phyloP scores from a whole-genome alignment of 2,888 invertebrate species.

The Dryococelus australis region DNA sequence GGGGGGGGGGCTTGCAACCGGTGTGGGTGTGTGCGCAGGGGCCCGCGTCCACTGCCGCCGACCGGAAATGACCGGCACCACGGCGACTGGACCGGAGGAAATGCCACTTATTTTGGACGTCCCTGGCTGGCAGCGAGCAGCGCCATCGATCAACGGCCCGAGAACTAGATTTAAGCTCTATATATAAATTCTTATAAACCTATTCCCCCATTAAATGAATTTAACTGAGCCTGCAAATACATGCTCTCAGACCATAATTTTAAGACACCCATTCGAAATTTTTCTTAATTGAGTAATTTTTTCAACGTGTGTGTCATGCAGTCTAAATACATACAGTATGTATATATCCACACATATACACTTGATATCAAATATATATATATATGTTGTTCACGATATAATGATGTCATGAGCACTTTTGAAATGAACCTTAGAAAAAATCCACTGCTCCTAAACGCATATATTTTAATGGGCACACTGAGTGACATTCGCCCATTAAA shows the following conservation, averaged over 20 bases:
- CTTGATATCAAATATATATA: too few relatives aligned
- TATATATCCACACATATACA: too few relatives aligned
- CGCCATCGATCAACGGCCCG: neutral
- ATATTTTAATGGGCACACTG: too few relatives aligned
- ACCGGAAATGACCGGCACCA: conserved; percentile 7
- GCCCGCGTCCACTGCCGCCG: neutral
- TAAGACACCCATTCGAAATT: too few relatives aligned
- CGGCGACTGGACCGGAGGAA: neutral
- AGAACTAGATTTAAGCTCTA: neutral
- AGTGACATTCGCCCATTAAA: too few relatives aligned
- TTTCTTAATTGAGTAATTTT: too few relatives aligned
- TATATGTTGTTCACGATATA: too few relatives aligned
- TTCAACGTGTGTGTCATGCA: too few relatives aligned
- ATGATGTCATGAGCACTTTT: too few relatives aligned
- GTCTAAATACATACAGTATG: too few relatives aligned
- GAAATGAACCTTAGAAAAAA: too few relatives aligned
- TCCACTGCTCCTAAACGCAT: too few relatives aligned
- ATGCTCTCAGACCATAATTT: neutral
- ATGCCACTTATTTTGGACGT: neutral
- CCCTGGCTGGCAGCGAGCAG: neutral
- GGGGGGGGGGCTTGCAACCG: neutral
- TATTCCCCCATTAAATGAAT: neutral
- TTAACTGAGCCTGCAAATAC: neutral
- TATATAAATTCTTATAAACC: neutral
- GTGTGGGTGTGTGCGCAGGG: neutral